Base-by-base conservation (phyloP, 1,140 invertebrate genomes). In the Pseudobourletiella spinata region DNA sequence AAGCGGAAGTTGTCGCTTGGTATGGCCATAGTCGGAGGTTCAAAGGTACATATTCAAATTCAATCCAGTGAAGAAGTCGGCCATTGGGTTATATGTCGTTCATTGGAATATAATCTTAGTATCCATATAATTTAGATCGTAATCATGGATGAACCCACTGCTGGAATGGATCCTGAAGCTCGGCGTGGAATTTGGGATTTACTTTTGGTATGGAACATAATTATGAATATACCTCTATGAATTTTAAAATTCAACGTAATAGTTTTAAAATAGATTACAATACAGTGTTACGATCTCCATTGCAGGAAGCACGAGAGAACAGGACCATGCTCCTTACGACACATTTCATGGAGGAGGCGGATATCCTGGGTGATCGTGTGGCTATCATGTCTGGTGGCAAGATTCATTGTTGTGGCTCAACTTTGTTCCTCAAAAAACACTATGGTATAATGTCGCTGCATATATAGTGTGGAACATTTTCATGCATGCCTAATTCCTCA, bases 321-420 rank as follows among this genome's bases (percentile, higher is more conserved):
- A 80, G 87, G 28, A 95, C 92, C 1, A 89, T 98, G 70, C 76
- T 98, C 6, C 81, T 98, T 1, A 95, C 92, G 1, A 98, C 95
- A 1, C 95, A 98, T 75, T 95, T 91, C 75, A 96, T 98, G 93
- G 95, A 98, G 76, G 95, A 98, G 97, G 95, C 95, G 14, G 95
- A 98, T 77, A 81, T 89, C 22, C 78, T 98, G 1, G 94, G 92
- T 1, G 92, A 97, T 74, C 81, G 90, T 64, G 91, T 96, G 64
- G 89, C 90, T 3, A 95, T 96, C 57, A 86, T 97, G 63, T 55
- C 32, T n/a, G 18, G 85, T 51, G 93, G 92, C 1, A 76, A 80
- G 56, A 74, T 95, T 2, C 82, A 85, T 70, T 92, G 90, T 72
- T 84, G 83, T 76, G 92, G 91, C 26, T 85, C 88, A 1, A 82